Base-by-base conservation (phyloP, 2,797 vertebrate genomes). In the Loris lydekkerianus region DNA sequence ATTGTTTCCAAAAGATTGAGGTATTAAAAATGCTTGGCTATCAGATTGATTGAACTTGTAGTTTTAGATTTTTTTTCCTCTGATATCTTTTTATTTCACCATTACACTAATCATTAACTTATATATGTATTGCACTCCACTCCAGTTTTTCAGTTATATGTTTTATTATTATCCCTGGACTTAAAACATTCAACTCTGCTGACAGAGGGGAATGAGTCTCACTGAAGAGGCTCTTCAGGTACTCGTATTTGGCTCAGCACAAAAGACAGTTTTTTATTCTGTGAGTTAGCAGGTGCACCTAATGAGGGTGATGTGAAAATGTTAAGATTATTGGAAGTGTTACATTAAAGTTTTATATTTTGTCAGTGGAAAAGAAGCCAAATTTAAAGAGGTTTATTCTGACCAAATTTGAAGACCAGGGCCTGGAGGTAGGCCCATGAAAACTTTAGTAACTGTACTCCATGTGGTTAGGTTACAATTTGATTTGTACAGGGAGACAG, bases 51-150 rank as follows among this genome's bases (percentile, higher is more conserved):
- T 43, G 1, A 58, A 73, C 49, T 91, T 89, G 60, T 89, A 53
- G 4, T 78, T 69, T 89, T 86, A 72, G 17, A 43, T 80, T 46
- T 85, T 96, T 95, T 80, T 96, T 91, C 67, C 14, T 25, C 31
- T 81, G 9, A 0, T 81, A 7, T 46, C 25, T 85, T 76, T 76
- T 34, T 73, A 84, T 58, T 58, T 70, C 34, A 31, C n/a, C 14
- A 7, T 83, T 92, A n/a, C 76, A 56, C 14, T 72, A 46, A 25
- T 76, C 4, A 43, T 43, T 96, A 49, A 31, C 34, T 49, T 40
- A 37, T 31, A 58, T 40, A 31, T 31, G 7, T 77, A 5, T 46
- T 29, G 21, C 49, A 0, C 5, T 53, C 21, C 14, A 56, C 14
- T 77, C 7, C 15, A 84, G 34, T 25, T 85, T 94, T 65, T 76